These are phyloP conservation scores for Phytoseiulus persimilis DNA, from an alignment of 2,888 invertebrate genomes.

Conservation along the genomic window DNA sequence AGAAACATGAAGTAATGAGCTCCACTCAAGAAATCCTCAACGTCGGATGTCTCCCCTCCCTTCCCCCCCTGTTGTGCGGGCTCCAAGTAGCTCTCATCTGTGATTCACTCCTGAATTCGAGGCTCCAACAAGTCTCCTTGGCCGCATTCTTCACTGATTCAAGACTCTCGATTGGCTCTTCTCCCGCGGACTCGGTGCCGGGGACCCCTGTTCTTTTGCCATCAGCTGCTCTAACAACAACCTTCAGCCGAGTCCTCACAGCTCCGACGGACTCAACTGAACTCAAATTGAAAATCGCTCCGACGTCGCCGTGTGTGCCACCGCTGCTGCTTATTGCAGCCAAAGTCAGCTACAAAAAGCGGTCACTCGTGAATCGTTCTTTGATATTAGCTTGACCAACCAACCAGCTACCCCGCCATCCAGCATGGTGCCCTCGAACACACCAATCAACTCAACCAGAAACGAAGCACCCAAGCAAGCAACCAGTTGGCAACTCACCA, in stretches of 20 bases:
- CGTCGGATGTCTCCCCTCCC: too few relatives aligned
- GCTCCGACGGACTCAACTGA: background rate
- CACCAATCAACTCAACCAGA: background rate
- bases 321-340: background rate
- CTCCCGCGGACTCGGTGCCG: too few relatives aligned
- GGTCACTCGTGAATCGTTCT: constrained; percentile 5
- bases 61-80: too few relatives aligned
- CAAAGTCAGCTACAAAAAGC: background rate
- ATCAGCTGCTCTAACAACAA: background rate
- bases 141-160: too few relatives aligned
- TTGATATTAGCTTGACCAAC: constrained; percentile 5
- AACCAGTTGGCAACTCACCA: background rate
- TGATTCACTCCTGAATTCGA: too few relatives aligned
- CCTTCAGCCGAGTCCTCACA: background rate
- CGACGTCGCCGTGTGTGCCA: background rate
- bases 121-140: too few relatives aligned
- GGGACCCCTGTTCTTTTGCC: background rate
- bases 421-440: background rate
- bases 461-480: background rate
- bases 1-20: too few relatives aligned
- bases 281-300: background rate
- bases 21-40: too few relatives aligned
- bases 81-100: too few relatives aligned
- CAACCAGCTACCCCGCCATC: background rate
- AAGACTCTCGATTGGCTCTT: too few relatives aligned